Conservation (phyloP, 37 sponge, comb jelly and placozoan genomes). For the Halisarca cf. caerulea region DNA sequence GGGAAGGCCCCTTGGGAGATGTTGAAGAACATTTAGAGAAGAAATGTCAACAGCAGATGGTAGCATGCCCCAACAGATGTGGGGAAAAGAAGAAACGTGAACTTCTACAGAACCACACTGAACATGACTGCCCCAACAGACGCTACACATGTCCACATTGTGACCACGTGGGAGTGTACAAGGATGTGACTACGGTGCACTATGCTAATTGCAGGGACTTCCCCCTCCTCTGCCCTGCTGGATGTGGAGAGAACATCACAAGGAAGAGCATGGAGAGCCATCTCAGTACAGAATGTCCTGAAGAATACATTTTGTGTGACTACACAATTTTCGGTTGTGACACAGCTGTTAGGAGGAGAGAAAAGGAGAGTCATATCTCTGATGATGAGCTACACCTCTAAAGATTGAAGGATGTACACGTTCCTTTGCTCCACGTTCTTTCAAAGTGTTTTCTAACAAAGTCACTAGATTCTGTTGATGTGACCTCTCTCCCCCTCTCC, state of each 20-base stretch:
- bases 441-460: not conserved
- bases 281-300: constrained; percentile 4
- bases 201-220: not conserved
- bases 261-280: not conserved
- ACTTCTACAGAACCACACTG: constrained; percentile 9
- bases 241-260: not conserved
- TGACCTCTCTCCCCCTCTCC: not conserved
- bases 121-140: constrained; percentile 23
- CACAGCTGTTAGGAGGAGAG: not conserved
- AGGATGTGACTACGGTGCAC: not conserved
- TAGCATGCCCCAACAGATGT: constrained; percentile 30
- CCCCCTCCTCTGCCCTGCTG: constrained; percentile 5
- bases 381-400: not conserved
- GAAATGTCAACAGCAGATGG: constrained; percentile 39
- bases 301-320: not conserved
- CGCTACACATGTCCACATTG: constrained; percentile 30
- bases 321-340: not conserved
- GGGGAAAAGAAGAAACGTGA: not conserved
- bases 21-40: constrained; percentile 11
- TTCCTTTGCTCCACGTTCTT: not conserved
- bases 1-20: constrained; percentile 43
- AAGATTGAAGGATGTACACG: not conserved
- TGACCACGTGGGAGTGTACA: not conserved
- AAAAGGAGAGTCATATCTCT: not conserved
- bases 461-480: too few relatives aligned